Evolutionary conservation across 2,888 invertebrate species (phyloP).

Genomic region (Acanthosepion lycidas): DNA sequence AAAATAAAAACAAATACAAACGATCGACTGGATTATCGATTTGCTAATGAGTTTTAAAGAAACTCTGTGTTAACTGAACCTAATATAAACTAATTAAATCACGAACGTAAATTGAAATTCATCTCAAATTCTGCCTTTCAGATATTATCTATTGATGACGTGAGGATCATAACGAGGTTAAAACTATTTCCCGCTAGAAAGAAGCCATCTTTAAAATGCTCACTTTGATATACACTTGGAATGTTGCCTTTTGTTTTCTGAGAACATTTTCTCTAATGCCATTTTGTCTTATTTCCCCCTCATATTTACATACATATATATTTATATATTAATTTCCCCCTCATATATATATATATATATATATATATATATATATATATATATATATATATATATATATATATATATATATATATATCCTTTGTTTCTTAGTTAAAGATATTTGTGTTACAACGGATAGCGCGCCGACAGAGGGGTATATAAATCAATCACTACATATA

Average conservation of each 20-base stretch:
- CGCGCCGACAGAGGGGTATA: too few species aligned
- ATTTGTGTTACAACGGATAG: too few species aligned
- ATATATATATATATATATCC: too few species aligned
- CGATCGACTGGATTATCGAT: not conserved
- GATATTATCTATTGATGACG: not conserved
- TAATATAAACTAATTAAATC: not conserved
- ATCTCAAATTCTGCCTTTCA: not conserved
- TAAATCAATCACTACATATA: too few species aligned
- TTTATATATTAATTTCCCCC: too few species aligned
- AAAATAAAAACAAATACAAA: not conserved
- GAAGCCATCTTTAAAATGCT: not conserved
- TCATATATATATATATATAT: too few species aligned
- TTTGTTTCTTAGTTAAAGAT: too few species aligned
- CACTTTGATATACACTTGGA: not conserved
- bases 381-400: too few species aligned
- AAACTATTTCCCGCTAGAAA: not conserved
- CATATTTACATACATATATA: too few species aligned
- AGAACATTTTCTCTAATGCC: too few species aligned
- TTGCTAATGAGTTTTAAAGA: not conserved
- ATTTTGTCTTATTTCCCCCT: too few species aligned
- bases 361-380: too few species aligned
- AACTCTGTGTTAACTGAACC: slow-evolving; percentile 21
- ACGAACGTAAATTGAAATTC: not conserved
- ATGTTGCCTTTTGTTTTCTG: not conserved
- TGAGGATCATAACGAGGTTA: not conserved